Evolutionary conservation across 37 sponge, comb jelly and placozoan species (phyloP).

Genomic region (Dysidea cf. avara): DNA sequence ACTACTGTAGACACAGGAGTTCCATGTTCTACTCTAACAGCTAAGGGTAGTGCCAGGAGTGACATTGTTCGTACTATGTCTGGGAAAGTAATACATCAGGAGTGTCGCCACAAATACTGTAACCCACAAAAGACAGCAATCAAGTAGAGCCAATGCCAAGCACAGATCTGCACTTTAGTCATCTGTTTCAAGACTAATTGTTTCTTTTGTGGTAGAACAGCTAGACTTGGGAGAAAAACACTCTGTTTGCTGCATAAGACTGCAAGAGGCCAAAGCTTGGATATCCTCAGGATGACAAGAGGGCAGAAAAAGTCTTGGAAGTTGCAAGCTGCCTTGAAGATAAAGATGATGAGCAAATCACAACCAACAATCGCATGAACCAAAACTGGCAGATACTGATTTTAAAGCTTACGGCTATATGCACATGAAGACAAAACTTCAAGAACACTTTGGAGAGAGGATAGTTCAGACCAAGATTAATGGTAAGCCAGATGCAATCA

Average conservation of each 20-base stretch:
- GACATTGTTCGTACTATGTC: slow-evolving; percentile 10
- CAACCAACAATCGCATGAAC: slow-evolving; percentile 32
- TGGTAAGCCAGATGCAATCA: slow-evolving; percentile 38
- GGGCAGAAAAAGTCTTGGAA: slow-evolving; percentile 43
- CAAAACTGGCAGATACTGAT: slow-evolving; percentile 15
- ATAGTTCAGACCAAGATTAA: slow-evolving; percentile 34
- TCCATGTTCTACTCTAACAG: slow-evolving; percentile 20
- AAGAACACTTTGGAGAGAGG: slow-evolving; percentile 41
- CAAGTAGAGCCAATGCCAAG: slow-evolving; percentile 17
- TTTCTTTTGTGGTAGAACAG: slow-evolving; percentile 41
- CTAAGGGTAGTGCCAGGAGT: slow-evolving; percentile 35
- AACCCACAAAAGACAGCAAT: slow-evolving; percentile 23
- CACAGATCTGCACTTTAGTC: slow-evolving; percentile 32
- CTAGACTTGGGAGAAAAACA: slow-evolving; percentile 29
- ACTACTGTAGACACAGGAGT: slow-evolving; percentile 17
- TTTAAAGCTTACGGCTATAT: slow-evolving; percentile 10
- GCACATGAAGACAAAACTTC: slow-evolving; percentile 26
- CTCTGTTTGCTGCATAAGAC: slow-evolving; percentile 14
- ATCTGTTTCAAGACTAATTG: slow-evolving; percentile 52
- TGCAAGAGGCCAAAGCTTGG: slow-evolving; percentile 38
- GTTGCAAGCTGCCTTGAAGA: slow-evolving; percentile 53
- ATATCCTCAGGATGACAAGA: slow-evolving; percentile 27
- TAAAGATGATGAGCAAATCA: slow-evolving; percentile 47
- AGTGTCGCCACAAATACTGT: slow-evolving; percentile 30
- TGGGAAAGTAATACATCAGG: slow-evolving; percentile 32